Conservation (phyloP, 2,888 invertebrate species). For the Apamea epomidion region DNA sequence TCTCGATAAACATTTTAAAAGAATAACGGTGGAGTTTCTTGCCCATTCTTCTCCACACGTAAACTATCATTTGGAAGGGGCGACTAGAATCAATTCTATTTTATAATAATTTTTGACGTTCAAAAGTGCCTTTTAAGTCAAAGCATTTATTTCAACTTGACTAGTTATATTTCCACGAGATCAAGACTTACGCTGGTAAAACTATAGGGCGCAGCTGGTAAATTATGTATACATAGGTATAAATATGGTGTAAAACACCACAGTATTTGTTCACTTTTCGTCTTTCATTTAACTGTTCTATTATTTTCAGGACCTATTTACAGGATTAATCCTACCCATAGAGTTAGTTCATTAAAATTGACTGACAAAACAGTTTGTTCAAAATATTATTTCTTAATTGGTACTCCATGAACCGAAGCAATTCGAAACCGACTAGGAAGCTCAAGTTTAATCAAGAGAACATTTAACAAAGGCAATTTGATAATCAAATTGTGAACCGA, state of each 20-base stretch:
- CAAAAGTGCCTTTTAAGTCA: too few species aligned
- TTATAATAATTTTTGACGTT: too few species aligned
- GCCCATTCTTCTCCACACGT: too few species aligned
- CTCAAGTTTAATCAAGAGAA: conserved; percentile 50
- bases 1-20: background rate
- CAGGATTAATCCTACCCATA: background rate
- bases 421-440: conserved; percentile 58
- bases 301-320: background rate
- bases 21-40: too few species aligned
- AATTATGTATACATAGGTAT: background rate
- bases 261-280: background rate
- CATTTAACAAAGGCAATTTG: conserved; percentile 64
- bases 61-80: too few species aligned
- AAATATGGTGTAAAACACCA: background rate
- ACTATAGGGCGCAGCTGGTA: too few species aligned
- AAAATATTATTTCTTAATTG: conserved; percentile 47
- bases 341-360: background rate
- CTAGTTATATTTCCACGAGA: too few species aligned
- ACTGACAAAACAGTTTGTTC: conserved; percentile 18
- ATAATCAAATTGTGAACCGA: conserved; percentile 57
- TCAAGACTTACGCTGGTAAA: too few species aligned
- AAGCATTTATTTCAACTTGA: too few species aligned
- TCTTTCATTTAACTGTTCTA: background rate
- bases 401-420: conserved; percentile 40
- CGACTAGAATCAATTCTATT: too few species aligned